Base-by-base conservation (phyloP, 2,797 vertebrate genomes). In the Amblyopsis hoosieri region DNA sequence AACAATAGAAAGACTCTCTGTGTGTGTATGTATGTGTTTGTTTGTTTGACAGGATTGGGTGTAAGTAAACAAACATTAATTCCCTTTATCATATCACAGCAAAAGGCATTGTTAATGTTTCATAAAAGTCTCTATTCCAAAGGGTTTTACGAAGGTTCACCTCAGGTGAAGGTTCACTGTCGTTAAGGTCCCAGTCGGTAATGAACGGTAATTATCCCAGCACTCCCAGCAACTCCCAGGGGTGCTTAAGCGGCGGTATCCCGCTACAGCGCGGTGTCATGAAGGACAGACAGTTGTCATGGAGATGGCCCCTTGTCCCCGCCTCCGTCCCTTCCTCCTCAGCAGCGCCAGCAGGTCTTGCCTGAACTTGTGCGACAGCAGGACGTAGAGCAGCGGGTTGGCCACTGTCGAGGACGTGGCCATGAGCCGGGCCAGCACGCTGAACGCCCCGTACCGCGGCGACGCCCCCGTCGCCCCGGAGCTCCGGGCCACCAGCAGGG, bases 291-390 rank as follows among this genome's bases (percentile, higher is more conserved):
- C 57, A 45, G 64, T 50, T 52, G 75, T 17, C 75, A 79, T 66
- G n/a, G 47, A 64, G 42, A 79, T 29, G 45, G 48, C 17, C 45
- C 50, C 64, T 1, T 23, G 54, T 19, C 14, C 5, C 29, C 19
- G 57, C 37, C 23, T 29, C 23, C 67, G 64, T 12, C 49, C 1
- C 13, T 54, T 12, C 51, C 45, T 67, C 47, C 66, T 76, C 31
- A 89, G 69, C 46, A 92, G 62, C 23, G 54, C 70, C 66, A 83
- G 69, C 1, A 94, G 61, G 74, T 94, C 91, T 61, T 84, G 74
- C 67, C 92, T 84, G 82, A 94, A 94, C 84, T 91, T 94, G 29
- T 90, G 81, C 1, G 93, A 94, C 88, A 92, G 89, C 56, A 94
- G 89, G 37, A 91, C 92, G 48, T 94, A 94, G 45, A 94, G 87